phyloP scores from a whole-genome alignment of 1,140 invertebrate genomes.

The Calliopsis andreniformis region DNA sequence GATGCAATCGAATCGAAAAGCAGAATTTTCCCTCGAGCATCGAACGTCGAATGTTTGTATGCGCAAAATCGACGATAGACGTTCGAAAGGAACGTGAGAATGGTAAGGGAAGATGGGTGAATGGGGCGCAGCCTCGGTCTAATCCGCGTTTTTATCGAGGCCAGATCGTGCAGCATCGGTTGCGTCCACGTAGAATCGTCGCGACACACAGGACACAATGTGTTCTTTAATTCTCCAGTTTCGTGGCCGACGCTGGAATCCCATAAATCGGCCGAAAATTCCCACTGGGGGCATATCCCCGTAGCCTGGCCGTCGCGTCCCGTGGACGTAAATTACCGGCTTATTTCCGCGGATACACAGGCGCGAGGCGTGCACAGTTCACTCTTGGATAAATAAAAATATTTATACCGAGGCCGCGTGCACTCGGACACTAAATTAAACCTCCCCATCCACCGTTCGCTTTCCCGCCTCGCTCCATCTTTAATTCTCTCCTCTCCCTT shows the following conservation, averaged over 20 bases:
- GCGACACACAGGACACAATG: constrained; percentile 60
- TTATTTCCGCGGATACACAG: constrained; percentile 71
- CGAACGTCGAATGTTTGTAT: too few relatives aligned
- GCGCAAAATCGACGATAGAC: constrained; percentile 1
- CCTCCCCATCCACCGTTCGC: not conserved
- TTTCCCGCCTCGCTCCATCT: constrained; percentile 11
- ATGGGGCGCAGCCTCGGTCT: constrained; percentile 22
- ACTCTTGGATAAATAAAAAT: constrained; percentile 75
- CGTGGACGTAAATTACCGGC: constrained; percentile 77
- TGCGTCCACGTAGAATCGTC: constrained; percentile 2
- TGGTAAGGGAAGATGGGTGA: not conserved
- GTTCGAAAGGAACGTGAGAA: not conserved
- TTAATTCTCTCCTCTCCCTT: not conserved
- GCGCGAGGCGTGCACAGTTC: not conserved
- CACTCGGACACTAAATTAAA: constrained; percentile 77
- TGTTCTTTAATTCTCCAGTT: constrained; percentile 70
- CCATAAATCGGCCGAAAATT: constrained; percentile 78
- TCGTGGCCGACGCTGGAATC: constrained; percentile 63
- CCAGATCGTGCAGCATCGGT: constrained; percentile 11
- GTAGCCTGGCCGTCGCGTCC: constrained; percentile 46
- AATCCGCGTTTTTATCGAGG: constrained; percentile 72
- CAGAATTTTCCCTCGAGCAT: too few relatives aligned
- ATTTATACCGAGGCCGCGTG: constrained; percentile 76
- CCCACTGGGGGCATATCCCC: constrained; percentile 59
- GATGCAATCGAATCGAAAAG: too few relatives aligned